Base-by-base conservation (phyloP, 2,888 invertebrate species). In the Netelia fuscicornis region DNA sequence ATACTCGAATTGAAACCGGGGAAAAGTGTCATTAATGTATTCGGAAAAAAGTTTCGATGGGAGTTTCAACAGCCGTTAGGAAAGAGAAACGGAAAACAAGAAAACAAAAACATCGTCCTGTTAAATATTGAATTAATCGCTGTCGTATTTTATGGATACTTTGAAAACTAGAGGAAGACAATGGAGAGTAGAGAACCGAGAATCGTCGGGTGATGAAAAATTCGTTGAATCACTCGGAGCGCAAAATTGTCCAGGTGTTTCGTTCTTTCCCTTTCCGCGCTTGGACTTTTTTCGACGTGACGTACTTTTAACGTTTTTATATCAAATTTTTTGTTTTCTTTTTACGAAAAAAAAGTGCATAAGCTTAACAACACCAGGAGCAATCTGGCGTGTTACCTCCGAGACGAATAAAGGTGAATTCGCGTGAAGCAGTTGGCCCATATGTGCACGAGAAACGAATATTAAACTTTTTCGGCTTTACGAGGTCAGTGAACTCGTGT, bases 391-490 rank as follows among this genome's bases (percentile, higher is more conserved):
- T 60, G 37, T 25, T 58, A 74, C 68, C 62, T 78, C 68, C 20
- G 81, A 74, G 77, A 74, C 70, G 42, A 74, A 85, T 79, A 78
- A 74, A 71, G 44, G 58, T 71, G 71, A 85, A 72, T 85, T 79
- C 75, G 79, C 58, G 13, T 65, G 79, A 71, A 85, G 56, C 81
- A 75, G 79, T 85, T 76, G 81, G 78, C 17, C 77, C 84, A 65
- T 79, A 71, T 81, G 78, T 78, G 74, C 60, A 79, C 75, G 83
- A 82, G 87, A 85, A 85, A 82, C 85, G 86, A 86, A 89, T 91
- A 90, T 91, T 90, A 91, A 90, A 87, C 86, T 88, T 88, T 87
- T 88, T 86, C 87, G 56, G 79, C 87, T 91, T 89, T 89, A 89
- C 86, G 89, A 89, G 87, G 83, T 86, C 86, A 86, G 65, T 71